Evolutionary conservation across 2,113 vertebrate species (phyloP).

Genomic region (Capreolus pygargus): DNA sequence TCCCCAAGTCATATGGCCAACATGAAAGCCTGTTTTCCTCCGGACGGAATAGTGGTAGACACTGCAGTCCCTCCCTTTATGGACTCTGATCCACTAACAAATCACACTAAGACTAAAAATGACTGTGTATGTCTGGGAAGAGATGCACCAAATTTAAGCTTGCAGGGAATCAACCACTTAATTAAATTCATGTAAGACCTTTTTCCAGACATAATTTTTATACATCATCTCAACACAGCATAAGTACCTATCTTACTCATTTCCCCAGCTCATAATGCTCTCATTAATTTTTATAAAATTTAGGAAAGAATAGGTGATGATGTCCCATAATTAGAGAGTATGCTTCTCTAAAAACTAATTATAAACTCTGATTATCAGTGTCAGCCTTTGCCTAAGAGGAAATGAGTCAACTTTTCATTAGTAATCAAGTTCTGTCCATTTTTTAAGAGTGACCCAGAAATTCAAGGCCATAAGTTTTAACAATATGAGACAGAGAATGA

Average conservation of each 20-base stretch:
- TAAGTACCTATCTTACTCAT: background rate
- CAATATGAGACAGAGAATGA: conserved; percentile 19
- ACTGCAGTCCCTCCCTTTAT: background rate
- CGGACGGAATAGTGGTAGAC: background rate
- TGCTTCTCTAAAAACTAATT: background rate
- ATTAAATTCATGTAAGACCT: background rate
- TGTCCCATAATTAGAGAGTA: background rate
- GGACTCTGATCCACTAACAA: background rate
- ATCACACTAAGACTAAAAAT: background rate
- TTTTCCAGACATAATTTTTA: background rate
- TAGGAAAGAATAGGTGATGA: background rate
- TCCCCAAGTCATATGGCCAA: background rate
- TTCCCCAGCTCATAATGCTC: background rate
- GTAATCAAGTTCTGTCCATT: conserved; percentile 40
- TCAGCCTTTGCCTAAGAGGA: conserved; percentile 61
- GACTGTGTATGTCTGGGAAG: background rate
- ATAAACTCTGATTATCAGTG: conserved; percentile 7
- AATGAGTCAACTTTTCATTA: conserved; percentile 66
- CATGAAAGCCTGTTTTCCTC: background rate
- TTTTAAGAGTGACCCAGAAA: conserved; percentile 58
- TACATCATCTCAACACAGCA: background rate
- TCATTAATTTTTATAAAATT: conserved; percentile 19
- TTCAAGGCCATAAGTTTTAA: conserved; percentile 3
- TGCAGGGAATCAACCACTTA: background rate
- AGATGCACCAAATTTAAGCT: background rate